These are phyloP conservation scores for Syritta pipiens DNA, from an alignment of 2,888 invertebrate species.

Conservation along the genomic window DNA sequence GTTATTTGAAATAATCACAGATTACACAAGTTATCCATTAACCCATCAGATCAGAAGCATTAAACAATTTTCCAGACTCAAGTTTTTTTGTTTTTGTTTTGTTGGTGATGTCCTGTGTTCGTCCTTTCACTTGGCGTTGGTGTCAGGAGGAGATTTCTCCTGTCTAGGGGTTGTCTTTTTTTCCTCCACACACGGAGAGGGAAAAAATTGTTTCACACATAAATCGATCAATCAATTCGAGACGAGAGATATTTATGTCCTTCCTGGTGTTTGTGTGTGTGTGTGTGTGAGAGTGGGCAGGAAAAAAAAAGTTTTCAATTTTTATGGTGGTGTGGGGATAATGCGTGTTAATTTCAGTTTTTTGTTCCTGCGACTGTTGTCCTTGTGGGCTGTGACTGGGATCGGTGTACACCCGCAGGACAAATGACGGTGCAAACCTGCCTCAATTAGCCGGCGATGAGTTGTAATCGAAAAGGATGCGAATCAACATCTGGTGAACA, in stretches of 20 bases:
- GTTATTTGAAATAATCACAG: constrained; percentile 70
- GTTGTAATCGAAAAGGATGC: no score
- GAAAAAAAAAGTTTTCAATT: constrained; percentile 28
- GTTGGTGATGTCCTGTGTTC: background rate
- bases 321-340: constrained; percentile 23
- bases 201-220: constrained; percentile 51
- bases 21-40: constrained; percentile 72
- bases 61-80: constrained; percentile 70
- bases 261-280: background rate
- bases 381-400: constrained; percentile 4
- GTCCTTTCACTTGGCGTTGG: constrained; percentile 23
- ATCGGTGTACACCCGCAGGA: constrained; percentile 34
- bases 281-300: background rate
- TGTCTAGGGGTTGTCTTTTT: constrained; percentile 35
- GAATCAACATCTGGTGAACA: no score
- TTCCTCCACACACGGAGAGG: background rate
- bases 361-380: background rate
- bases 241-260: constrained; percentile 27
- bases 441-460: constrained; percentile 55
- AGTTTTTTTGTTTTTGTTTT: constrained; percentile 30
- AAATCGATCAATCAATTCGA: constrained; percentile 69
- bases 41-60: constrained; percentile 70
- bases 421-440: constrained; percentile 61
- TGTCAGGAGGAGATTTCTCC: constrained; percentile 43
- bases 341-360: constrained; percentile 59